These are phyloP conservation scores for Cantharis rufa DNA, from an alignment of 2,888 invertebrate genomes.

Conservation along the genomic window DNA sequence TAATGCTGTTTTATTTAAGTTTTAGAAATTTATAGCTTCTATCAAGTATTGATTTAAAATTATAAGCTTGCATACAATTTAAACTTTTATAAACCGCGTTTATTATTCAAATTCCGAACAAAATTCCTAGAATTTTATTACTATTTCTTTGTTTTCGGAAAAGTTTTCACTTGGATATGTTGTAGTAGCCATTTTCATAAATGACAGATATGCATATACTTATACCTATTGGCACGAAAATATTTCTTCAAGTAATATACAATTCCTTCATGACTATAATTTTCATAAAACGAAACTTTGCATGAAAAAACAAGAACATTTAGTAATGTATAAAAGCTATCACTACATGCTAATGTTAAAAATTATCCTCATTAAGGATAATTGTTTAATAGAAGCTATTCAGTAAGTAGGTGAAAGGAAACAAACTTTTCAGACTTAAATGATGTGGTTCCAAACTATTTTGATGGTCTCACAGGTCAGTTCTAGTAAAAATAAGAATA, in stretches of 20 bases:
- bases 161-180: not conserved
- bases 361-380: too few relatives aligned
- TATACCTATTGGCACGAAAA: too few relatives aligned
- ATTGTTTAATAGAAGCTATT: too few relatives aligned
- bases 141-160: not conserved
- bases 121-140: not conserved
- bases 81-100: not conserved
- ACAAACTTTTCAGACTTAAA: too few relatives aligned
- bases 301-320: not conserved
- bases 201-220: not conserved
- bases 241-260: not conserved
- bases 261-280: not conserved
- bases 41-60: not conserved
- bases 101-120: not conserved
- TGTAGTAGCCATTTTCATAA: not conserved
- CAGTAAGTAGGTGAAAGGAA: too few relatives aligned
- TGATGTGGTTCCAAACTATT: too few relatives aligned
- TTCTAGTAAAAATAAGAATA: too few relatives aligned
- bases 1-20: not conserved
- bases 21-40: not conserved
- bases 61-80: not conserved
- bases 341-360: too few relatives aligned
- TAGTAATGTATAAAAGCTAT: too few relatives aligned
- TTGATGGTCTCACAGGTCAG: too few relatives aligned
- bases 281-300: not conserved